A percentile compares a stretch with the other conserved stretches of the same genome.
These are phyloP conservation scores for Scylla paramamosain DNA, from an alignment of 1,140 invertebrate genomes.

Conservation along the genomic window DNA sequence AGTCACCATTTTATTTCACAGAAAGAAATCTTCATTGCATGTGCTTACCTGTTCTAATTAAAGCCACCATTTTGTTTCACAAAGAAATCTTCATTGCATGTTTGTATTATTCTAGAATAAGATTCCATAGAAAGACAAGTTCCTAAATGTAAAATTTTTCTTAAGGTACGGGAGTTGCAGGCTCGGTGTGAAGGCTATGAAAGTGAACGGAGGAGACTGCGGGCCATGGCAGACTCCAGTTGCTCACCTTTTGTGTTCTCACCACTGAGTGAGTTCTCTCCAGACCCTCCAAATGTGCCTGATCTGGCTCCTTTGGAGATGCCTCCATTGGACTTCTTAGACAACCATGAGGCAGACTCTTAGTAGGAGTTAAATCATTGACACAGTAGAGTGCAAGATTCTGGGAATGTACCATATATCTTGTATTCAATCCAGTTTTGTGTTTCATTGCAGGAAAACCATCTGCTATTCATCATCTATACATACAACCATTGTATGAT, in stretches of 20 bases:
- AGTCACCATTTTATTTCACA: no score
- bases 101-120: no score
- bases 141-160: background rate
- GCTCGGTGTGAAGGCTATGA: conserved; percentile 62
- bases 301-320: conserved; percentile 66
- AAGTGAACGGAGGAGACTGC: conserved; percentile 55
- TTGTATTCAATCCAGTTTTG: background rate
- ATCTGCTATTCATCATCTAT: background rate
- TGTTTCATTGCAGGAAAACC: background rate
- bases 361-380: background rate
- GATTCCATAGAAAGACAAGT: background rate
- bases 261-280: conserved; percentile 66
- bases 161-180: conserved; percentile 60
- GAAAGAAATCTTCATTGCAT: no score
- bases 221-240: conserved; percentile 68
- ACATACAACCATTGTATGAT: background rate
- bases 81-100: no score
- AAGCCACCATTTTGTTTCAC: no score
- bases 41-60: no score
- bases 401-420: background rate
- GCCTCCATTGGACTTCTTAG: conserved; percentile 68
- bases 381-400: background rate
- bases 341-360: conserved; percentile 56
- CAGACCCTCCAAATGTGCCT: conserved; percentile 62
- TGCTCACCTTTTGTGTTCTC: conserved; percentile 72